phyloP scores from a whole-genome alignment of 2,888 invertebrate genomes.

The Hymenopus coronatus region DNA sequence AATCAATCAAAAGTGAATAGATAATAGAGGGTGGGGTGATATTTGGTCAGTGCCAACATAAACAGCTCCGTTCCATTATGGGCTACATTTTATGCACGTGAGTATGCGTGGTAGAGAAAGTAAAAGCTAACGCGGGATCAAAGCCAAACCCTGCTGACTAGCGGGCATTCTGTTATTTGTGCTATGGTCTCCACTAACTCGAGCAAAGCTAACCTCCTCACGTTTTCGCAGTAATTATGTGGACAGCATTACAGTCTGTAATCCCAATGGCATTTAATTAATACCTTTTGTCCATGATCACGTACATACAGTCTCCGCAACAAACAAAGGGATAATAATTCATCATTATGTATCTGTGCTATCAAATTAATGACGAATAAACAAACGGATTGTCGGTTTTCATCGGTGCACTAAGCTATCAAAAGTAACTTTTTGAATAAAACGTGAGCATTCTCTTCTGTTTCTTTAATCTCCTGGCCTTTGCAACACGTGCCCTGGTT shows the following conservation, averaged over 20 bases:
- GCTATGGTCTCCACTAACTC: not conserved
- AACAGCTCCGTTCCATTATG: no score
- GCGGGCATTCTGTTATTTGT: no score
- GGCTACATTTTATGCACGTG: no score
- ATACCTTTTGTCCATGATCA: not conserved
- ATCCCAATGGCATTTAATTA: not conserved
- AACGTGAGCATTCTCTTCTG: not conserved
- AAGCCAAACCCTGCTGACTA: no score
- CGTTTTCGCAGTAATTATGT: not conserved
- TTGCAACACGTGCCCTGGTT: no score
- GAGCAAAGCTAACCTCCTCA: not conserved
- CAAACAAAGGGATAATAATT: not conserved
- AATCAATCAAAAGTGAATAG: no score
- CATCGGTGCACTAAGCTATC: not conserved
- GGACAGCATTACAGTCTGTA: not conserved
- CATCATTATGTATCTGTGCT: not conserved
- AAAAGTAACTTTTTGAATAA: not conserved
- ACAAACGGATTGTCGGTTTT: not conserved
- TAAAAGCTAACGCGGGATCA: no score
- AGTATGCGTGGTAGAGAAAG: no score
- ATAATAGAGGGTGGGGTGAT: no score
- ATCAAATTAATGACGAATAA: not conserved
- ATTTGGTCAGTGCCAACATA: no score
- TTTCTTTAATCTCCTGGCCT: not conserved
- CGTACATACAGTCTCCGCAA: not conserved